A percentile compares a stretch with the other conserved stretches of the same genome.
Conservation (phyloP, 2,888 invertebrate genomes). For the Sarcophaga carnaria region DNA sequence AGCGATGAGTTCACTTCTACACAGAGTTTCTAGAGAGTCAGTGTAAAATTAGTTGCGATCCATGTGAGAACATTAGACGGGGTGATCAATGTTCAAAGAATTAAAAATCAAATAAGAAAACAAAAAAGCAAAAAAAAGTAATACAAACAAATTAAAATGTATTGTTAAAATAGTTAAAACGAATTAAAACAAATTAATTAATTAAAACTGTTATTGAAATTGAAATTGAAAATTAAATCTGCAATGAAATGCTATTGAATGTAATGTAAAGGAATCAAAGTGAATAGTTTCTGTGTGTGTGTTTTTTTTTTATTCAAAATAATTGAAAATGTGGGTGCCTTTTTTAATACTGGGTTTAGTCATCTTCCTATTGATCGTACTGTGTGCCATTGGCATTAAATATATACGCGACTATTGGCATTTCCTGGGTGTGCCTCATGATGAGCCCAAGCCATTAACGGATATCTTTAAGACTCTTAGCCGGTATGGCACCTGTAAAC, state of each 20-base stretch:
- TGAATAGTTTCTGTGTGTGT: background rate
- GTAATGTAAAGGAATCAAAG: background rate
- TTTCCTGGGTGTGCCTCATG: constrained; percentile 77
- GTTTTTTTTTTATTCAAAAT: background rate
- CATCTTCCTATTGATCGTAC: constrained; percentile 72
- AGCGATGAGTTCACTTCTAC: constrained; percentile 41
- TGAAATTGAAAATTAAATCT: constrained; percentile 9
- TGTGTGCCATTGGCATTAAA: constrained; percentile 71
- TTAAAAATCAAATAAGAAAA: background rate
- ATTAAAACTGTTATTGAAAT: background rate
- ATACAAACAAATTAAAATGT: background rate
- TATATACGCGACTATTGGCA: constrained; percentile 78
- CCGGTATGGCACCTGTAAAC: constrained; percentile 55
- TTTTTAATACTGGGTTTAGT: constrained; percentile 75
- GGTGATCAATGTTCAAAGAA: background rate
- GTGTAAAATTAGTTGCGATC: background rate
- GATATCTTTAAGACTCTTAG: constrained; percentile 73
- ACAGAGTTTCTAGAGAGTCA: constrained; percentile 37
- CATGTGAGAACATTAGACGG: background rate
- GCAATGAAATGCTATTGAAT: background rate
- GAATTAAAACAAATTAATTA: constrained; percentile 1
- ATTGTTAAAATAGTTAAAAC: background rate
- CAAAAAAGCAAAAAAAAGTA: background rate
- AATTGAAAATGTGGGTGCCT: constrained; percentile 75
- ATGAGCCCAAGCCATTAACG: constrained; percentile 75